phyloP scores from a whole-genome alignment of 2,797 vertebrate genomes.

The Rhinoraja longicauda region DNA sequence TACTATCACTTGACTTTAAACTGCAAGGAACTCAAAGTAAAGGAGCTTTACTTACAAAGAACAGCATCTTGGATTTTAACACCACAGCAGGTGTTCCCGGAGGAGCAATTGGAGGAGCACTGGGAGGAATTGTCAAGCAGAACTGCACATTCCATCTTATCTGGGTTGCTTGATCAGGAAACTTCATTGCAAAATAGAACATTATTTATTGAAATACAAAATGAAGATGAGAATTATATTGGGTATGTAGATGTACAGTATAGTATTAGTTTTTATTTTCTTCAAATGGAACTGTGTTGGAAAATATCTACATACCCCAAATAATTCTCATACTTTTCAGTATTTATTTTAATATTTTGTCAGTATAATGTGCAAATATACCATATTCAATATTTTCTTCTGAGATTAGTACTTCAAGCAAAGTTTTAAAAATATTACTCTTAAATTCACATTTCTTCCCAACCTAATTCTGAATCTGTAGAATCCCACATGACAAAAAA shows the following conservation, averaged over 20 bases:
- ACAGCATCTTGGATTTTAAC: constrained; percentile 99
- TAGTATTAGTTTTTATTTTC: no score
- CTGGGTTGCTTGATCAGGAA: constrained; percentile 91
- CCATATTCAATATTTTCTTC: constrained; percentile 4
- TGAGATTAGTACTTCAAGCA: not conserved
- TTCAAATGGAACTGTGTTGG: no score
- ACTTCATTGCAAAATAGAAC: constrained; percentile 57
- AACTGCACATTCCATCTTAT: constrained; percentile 98
- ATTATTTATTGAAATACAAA: not conserved
- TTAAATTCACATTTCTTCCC: not conserved
- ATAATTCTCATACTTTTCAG: not conserved
- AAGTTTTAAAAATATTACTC: not conserved
- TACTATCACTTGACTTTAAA: not conserved
- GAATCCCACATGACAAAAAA: not conserved
- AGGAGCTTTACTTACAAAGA: constrained; percentile 79
- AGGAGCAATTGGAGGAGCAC: constrained; percentile 92
- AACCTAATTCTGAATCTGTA: not conserved
- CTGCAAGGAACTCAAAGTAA: constrained; percentile 7
- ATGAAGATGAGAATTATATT: not conserved
- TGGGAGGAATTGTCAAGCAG: constrained; percentile 96
- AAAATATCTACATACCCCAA: no score
- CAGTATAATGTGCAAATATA: not conserved
- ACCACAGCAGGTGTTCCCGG: constrained; percentile 97
- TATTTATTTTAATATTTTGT: not conserved
- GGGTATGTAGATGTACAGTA: not conserved